These are phyloP conservation scores for Daubentonia madagascariensis DNA, from an alignment of 2,113 vertebrate genomes.

Conservation along the genomic window DNA sequence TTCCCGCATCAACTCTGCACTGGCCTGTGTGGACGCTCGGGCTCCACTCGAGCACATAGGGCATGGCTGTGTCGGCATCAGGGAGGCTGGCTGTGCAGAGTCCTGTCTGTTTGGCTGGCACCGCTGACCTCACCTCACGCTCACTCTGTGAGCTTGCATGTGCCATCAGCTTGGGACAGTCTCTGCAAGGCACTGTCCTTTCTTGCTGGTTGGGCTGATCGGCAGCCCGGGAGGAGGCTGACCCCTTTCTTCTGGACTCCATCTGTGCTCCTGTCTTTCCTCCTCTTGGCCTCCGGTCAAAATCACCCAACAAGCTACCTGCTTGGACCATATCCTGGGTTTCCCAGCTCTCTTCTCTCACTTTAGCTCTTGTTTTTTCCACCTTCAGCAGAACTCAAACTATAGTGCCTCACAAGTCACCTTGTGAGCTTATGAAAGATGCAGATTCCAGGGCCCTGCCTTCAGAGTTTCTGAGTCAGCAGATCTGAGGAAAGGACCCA, in stretches of 20 bases:
- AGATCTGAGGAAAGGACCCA: neutral
- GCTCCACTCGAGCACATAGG: neutral
- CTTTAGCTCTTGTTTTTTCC: neutral
- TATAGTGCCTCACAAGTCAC: neutral
- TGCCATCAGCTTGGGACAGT: neutral
- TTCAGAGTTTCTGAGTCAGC: neutral
- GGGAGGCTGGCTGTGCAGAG: neutral
- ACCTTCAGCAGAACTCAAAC: neutral
- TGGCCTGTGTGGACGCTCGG: neutral
- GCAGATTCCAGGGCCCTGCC: neutral
- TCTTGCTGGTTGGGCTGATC: neutral
- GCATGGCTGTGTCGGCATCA: accelerated
- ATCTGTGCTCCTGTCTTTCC: accelerated
- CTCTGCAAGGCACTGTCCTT: neutral
- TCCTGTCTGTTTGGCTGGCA: accelerated
- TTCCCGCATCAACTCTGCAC: neutral
- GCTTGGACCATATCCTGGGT: neutral
- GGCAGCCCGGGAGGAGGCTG: neutral
- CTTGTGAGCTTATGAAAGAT: too few relatives aligned
- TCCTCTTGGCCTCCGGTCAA: neutral
- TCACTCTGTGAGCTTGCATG: neutral
- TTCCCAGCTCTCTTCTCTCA: neutral
- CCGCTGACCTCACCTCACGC: accelerated
- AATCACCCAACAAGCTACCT: neutral
- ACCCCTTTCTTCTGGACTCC: neutral